phyloP scores from a whole-genome alignment of 2,113 vertebrate genomes.

The Chamaea fasciata region DNA sequence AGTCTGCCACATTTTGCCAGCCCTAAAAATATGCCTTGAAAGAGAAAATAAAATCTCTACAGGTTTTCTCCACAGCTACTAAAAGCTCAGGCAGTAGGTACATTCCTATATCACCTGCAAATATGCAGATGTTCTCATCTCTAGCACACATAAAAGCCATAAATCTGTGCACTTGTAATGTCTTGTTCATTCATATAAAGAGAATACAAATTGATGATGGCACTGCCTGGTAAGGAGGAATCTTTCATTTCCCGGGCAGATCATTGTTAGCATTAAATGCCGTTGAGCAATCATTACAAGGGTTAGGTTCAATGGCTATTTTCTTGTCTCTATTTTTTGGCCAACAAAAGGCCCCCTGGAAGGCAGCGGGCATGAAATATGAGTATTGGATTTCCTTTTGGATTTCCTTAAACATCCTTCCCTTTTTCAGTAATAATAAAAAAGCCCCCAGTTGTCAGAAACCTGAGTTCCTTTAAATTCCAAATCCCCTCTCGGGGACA shows the following conservation, averaged over 20 bases:
- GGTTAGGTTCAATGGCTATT: background rate
- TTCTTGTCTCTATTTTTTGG: background rate
- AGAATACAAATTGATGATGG: background rate
- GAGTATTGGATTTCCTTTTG: background rate
- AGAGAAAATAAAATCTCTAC: background rate
- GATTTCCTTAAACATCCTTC: background rate
- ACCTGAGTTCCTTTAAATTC: background rate
- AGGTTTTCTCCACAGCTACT: background rate
- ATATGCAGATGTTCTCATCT: slow-evolving; percentile 29
- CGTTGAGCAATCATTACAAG: background rate
- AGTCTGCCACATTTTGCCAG: background rate
- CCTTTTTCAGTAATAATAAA: background rate
- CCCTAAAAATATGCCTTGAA: background rate
- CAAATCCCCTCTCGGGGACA: background rate
- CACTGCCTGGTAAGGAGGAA: background rate
- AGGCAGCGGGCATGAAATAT: background rate
- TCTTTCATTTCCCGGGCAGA: background rate
- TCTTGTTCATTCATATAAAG: background rate
- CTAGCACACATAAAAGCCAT: slow-evolving; percentile 1
- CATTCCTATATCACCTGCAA: background rate
- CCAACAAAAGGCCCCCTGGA: background rate
- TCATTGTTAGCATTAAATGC: background rate
- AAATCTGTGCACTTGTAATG: background rate
- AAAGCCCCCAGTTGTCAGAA: background rate
- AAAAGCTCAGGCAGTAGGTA: background rate